Percentiles rank a stretch among this genome's conserved stretches.
These are phyloP conservation scores for Phyllotreta cruciferae DNA, from an alignment of 2,888 invertebrate genomes.

Conservation along the genomic window DNA sequence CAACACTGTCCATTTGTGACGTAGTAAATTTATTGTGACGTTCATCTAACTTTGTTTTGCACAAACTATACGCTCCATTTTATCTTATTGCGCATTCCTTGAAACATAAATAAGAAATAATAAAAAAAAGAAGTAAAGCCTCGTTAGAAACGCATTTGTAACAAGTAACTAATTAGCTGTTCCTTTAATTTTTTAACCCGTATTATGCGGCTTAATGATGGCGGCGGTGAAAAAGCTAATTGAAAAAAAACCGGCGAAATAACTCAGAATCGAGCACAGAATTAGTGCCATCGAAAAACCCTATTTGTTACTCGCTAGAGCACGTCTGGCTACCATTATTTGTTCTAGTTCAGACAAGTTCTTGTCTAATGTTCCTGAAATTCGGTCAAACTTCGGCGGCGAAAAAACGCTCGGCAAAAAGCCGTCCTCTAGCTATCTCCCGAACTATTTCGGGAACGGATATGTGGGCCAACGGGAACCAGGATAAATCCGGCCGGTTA, in stretches of 20 bases:
- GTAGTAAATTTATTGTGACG: too few species aligned
- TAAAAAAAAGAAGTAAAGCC: too few species aligned
- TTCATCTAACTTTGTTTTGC: too few species aligned
- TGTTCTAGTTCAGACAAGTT: slow-evolving; percentile 26
- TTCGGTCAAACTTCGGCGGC: slow-evolving; percentile 19
- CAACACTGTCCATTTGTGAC: too few species aligned
- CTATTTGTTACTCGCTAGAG: slow-evolving; percentile 21
- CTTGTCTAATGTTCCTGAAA: slow-evolving; percentile 24
- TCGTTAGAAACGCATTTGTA: too few species aligned
- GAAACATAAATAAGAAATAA: too few species aligned
- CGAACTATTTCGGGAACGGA: slow-evolving; percentile 34
- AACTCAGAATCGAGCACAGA: slow-evolving; percentile 18
- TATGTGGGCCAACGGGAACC: slow-evolving; percentile 35
- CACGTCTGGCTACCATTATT: slow-evolving; percentile 25
- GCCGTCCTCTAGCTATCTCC: slow-evolving; percentile 21
- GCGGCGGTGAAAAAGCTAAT: not conserved
- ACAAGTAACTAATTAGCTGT: not conserved
- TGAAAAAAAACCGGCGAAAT: slow-evolving; percentile 9
- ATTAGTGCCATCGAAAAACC: slow-evolving; percentile 16
- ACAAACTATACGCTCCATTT: too few species aligned
- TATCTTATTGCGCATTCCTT: too few species aligned
- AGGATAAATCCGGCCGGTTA: slow-evolving; percentile 45
- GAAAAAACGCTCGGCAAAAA: slow-evolving; percentile 18
- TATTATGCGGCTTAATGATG: not conserved
- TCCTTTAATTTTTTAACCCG: not conserved